A percentile compares a stretch with the other conserved stretches of the same genome.
Evolutionary conservation across 2,888 invertebrate genomes (phyloP).

Genomic region (Metellina segmentata): DNA sequence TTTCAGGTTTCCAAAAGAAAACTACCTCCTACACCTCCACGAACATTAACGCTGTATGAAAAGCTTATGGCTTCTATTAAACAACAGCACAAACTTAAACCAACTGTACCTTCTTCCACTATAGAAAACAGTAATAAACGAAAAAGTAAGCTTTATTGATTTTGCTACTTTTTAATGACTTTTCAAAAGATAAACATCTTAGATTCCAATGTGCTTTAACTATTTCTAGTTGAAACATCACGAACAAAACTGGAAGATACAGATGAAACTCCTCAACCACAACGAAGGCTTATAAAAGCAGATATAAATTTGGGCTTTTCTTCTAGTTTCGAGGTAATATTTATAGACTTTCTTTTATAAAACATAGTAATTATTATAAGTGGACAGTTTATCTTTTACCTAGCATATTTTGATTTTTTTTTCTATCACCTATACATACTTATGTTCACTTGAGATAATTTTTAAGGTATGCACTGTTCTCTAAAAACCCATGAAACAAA

Average conservation of each 20-base stretch:
- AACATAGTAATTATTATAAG: neutral
- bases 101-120: slow-evolving; percentile 79
- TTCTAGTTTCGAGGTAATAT: slow-evolving; percentile 84
- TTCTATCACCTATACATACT: neutral
- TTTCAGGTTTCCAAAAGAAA: slow-evolving; percentile 90
- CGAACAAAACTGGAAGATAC: slow-evolving; percentile 79
- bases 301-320: slow-evolving; percentile 86
- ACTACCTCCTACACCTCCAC: slow-evolving; percentile 86
- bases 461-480: neutral
- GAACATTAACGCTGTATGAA: slow-evolving; percentile 90
- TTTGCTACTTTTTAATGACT: neutral
- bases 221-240: slow-evolving; percentile 79
- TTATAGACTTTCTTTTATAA: neutral
- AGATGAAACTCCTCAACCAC: slow-evolving; percentile 81
- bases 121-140: slow-evolving; percentile 46
- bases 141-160: slow-evolving; percentile 51
- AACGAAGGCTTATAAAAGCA: slow-evolving; percentile 89
- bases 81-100: slow-evolving; percentile 84
- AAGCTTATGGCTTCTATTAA: slow-evolving; percentile 91
- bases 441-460: neutral
- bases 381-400: neutral
- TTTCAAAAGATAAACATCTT: neutral
- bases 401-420: neutral
- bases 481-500: too few species aligned
- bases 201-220: neutral